Evolutionary conservation across 2,797 vertebrate genomes (phyloP).

Genomic region (Podargus strigoides): DNA sequence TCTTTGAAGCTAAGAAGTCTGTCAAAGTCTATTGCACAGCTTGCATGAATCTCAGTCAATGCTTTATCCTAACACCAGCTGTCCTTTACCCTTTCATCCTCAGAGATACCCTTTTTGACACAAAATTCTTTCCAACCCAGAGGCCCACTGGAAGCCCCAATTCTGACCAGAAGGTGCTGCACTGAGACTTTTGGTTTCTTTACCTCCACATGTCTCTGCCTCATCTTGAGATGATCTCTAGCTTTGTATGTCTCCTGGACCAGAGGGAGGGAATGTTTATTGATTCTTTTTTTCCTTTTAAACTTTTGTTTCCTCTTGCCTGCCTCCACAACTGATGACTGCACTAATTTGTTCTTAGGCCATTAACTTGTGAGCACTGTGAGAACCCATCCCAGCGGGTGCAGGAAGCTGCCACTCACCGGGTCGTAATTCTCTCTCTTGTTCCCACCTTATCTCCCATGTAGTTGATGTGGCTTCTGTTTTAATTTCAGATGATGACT

Average conservation of each 20-base stretch:
- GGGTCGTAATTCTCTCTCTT: neutral
- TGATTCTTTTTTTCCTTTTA: neutral
- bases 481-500: conserved; percentile 87
- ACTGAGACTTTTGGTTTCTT: neutral
- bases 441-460: neutral
- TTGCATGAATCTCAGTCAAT: neutral
- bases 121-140: neutral
- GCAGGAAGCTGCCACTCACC: neutral
- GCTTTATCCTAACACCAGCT: neutral
- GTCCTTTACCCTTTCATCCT: neutral
- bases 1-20: neutral
- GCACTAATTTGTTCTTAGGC: conserved; percentile 63
- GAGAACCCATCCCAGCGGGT: neutral
- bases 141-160: neutral
- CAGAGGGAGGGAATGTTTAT: neutral
- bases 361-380: conserved; percentile 58
- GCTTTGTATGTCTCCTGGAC: neutral
- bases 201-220: neutral
- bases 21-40: neutral
- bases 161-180: neutral
- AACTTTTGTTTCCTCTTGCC: conserved; percentile 47
- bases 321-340: conserved; percentile 60
- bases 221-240: neutral
- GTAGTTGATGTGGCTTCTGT: neutral
- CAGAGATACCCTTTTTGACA: neutral